phyloP scores from a whole-genome alignment of 2,797 vertebrate genomes.

The Lophura swinhoii region DNA sequence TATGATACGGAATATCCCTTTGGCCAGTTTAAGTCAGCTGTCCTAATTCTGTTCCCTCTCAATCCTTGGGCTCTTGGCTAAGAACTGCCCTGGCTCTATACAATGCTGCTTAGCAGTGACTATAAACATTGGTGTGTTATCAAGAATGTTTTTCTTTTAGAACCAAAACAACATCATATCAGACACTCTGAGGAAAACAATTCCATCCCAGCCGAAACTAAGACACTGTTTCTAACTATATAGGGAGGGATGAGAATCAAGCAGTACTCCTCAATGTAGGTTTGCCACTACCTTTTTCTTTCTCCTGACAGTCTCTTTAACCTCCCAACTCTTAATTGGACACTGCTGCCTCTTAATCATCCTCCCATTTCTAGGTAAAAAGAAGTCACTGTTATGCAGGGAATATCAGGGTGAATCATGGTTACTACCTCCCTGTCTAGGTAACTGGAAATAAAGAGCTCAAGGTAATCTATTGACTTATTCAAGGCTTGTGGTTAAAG shows the following conservation, averaged over 20 bases:
- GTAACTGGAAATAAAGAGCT: neutral
- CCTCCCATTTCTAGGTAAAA: neutral
- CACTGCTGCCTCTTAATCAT: neutral
- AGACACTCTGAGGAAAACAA: too few relatives aligned
- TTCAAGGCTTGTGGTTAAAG: neutral
- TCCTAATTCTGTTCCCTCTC: too few relatives aligned
- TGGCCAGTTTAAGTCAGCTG: too few relatives aligned
- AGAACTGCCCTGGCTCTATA: too few relatives aligned
- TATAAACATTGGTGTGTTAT: too few relatives aligned
- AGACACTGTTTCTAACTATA: neutral
- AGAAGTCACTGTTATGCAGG: neutral
- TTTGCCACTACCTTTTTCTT: neutral
- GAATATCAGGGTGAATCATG: neutral
- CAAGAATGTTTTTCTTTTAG: too few relatives aligned
- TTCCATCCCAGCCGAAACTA: too few relatives aligned
- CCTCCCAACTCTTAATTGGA: neutral
- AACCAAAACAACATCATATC: too few relatives aligned
- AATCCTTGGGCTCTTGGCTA: too few relatives aligned
- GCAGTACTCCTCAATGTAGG: neutral
- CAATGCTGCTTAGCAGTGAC: too few relatives aligned
- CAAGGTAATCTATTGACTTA: neutral
- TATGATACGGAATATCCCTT: too few relatives aligned
- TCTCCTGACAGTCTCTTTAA: neutral
- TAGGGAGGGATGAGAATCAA: neutral
- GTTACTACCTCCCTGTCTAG: neutral